Conservation (phyloP, 2,113 vertebrate species). For the Eclectus roratus region DNA sequence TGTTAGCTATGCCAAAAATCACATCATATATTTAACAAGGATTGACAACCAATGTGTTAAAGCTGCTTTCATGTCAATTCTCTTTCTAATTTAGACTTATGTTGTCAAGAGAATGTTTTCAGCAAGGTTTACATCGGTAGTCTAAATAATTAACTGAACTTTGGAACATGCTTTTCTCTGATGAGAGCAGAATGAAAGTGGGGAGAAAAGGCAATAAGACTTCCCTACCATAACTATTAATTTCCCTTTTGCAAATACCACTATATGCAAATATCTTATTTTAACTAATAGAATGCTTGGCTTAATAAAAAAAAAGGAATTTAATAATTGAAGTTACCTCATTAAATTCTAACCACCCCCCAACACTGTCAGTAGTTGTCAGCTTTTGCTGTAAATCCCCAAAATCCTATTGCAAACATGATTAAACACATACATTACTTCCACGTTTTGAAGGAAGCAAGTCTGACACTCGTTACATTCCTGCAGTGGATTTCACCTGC, state of each 20-base stretch:
- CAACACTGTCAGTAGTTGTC: neutral
- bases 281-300: conserved; percentile 69
- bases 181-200: neutral
- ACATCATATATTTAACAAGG: neutral
- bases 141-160: conserved; percentile 9
- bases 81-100: neutral
- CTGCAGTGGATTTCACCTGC: neutral
- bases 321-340: conserved; percentile 59
- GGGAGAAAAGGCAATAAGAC: neutral
- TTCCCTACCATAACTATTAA: neutral
- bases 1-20: neutral
- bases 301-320: conserved; percentile 58
- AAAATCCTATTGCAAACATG: neutral
- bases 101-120: neutral
- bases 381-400: neutral
- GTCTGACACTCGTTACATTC: neutral
- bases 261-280: neutral
- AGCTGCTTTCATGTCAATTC: neutral
- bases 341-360: conserved; percentile 58
- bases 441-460: neutral
- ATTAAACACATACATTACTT: neutral
- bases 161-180: neutral
- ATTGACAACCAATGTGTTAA: neutral
- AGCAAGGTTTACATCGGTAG: neutral
- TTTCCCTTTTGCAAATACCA: neutral